Evolutionary conservation across 1,140 invertebrate species (phyloP).

Genomic region (Brachionus paranguensis): DNA sequence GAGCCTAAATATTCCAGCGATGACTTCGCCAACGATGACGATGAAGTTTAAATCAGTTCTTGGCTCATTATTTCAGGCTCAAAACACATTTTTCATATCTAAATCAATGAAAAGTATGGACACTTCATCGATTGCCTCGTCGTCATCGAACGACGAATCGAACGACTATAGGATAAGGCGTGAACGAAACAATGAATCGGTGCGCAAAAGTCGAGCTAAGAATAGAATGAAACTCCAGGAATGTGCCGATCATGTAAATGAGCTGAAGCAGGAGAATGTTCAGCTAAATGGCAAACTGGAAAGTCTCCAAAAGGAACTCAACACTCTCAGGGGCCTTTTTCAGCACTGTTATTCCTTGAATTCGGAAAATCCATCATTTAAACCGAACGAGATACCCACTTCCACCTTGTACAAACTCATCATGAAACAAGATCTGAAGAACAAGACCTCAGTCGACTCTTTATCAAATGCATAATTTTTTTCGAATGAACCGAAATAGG

Average conservation of each 20-base stretch:
- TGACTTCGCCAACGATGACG: conserved; percentile 28
- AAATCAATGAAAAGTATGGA: conserved; percentile 39
- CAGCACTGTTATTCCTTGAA: conserved; percentile 7
- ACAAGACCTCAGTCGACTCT: not conserved
- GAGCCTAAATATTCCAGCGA: not conserved
- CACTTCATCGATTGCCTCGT: not conserved
- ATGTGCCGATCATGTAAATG: conserved; percentile 33
- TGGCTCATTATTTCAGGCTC: conserved; percentile 38
- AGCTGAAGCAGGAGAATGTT: conserved; percentile 10
- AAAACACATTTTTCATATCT: conserved; percentile 20
- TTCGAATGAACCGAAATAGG: not conserved
- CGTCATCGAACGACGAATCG: not conserved
- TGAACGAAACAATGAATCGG: conserved; percentile 29
- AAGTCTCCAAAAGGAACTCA: conserved; percentile 1
- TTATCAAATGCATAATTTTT: not conserved
- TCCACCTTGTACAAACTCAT: conserved; percentile 31
- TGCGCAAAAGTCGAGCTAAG: conserved; percentile 31
- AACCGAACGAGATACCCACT: conserved; percentile 21
- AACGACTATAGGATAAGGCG: conserved; percentile 17
- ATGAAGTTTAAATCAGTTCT: conserved; percentile 34
- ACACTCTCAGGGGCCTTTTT: not conserved
- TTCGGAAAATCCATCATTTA: not conserved
- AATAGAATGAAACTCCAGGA: conserved; percentile 35
- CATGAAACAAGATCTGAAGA: conserved; percentile 22
- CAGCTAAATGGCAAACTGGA: conserved; percentile 20